Evolutionary conservation across 2,113 vertebrate species (phyloP), one percentile per base, ranked within the genome.

Genomic region (Protobothrops flavoviridis): DNA sequence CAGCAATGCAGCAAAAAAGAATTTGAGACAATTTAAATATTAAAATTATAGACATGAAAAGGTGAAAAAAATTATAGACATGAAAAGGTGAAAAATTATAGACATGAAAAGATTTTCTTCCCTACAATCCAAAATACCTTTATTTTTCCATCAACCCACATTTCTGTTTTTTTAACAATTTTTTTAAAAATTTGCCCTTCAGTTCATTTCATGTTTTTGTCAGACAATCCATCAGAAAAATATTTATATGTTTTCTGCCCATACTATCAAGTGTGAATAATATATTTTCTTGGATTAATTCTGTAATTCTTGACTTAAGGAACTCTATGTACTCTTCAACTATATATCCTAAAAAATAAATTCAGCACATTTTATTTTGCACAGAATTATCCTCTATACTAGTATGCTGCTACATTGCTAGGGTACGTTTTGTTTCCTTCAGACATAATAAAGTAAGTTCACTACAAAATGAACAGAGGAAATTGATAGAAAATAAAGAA

Each of bases 401-500:
- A 21, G 17, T 81, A 8, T 21, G 74, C 74, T 81, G 33, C 43
- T 81, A 81, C 17, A 21, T 21, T 81, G n/a, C 17, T 81, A 39
- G 33, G 64, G 6, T 81, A 21, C 69, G 21, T 43, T 81, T 81
- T 81, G 15, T 23, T 39, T 81, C 74, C n/a, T 81, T 39, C 39
- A 39, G 2, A 81, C 13, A 81, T 39, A 81, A 6, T 24, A 69
- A 53, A 0, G 0, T 89, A 87, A 93, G 0, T 86, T 88, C 87
- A 0, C 0, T 94, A 50, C 4, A n/a, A 3, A 93, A 91, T 89
- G 55, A 88, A 86, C 91, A 94, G 90, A 48, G 29, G 8, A 89
- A 81, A 33, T 81, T 81, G 17, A 43, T 39, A 81, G 2, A 81
- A 81, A 81, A 81, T 43, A 81, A 95, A 95, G 10, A 95, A 90